Evolutionary conservation across 2,888 invertebrate genomes (phyloP), one percentile per base, ranked within the genome.

Genomic region (Lottia scabra): DNA sequence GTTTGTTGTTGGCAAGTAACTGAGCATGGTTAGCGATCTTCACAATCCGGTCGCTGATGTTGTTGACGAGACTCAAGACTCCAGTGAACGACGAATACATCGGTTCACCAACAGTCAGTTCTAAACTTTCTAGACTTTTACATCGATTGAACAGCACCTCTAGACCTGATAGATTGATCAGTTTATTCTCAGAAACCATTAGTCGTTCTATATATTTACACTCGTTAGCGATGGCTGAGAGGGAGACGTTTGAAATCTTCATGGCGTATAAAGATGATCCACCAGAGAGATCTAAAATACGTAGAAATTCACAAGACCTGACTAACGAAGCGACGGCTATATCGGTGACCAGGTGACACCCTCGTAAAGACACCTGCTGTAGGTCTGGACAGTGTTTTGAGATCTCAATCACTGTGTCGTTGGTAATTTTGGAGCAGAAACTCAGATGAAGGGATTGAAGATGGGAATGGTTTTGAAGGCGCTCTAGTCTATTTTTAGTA

Each of bases 291-390:
- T 81, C 75, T 13, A 83, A 44, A 27, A 68, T 66, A 16, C 70
- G 64, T 10, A 83, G 73, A 44, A 71, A 73, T 16, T 45, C 64
- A 65, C 83, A 83, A 0, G 68, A 64, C 48, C 76, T 68, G 2
- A 75, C 74, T n/a, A 83, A 46, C 26, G 71, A 63, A 43, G 63
- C 65, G 0, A 83, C 69, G n/a, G 79, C 79, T 43, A 71, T 71
- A 63, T 83, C 80, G n/a, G 80, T 80, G 0, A 81, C 74, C 26
- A 74, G 75, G 65, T 76, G 75, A 69, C 83, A 83, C 1, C 80
- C 81, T 27, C 77, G 75, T 5, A 83, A 70, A 64, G 75, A 74
- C 1, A 83, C 63, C 4, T 70, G 65, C 8, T 74, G 70, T 23
- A 83, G 70, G 70, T 80, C 77, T 8, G 77, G 79, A 68, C 83